Evolutionary conservation across 2,888 invertebrate species (phyloP), one percentile per base, ranked within the genome.

Genomic region (Chrysolina oricalcia): DNA sequence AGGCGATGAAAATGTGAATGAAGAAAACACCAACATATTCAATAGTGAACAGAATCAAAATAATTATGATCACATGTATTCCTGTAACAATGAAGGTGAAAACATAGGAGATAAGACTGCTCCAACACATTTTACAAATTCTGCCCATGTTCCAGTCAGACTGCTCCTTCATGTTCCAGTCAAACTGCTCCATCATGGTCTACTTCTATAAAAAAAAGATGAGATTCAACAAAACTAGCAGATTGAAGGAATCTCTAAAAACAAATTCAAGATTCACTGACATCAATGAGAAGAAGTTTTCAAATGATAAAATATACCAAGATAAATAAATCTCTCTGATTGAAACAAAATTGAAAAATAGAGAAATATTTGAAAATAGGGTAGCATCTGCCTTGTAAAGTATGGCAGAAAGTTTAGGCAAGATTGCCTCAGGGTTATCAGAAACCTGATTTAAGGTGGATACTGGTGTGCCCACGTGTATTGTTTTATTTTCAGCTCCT

Each of bases 261-360:
- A 69, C 69, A 69, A 69, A 69, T 69, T 27, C 50, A 69, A 69
- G 59, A 69, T 69, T 69, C 23, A 69, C 56, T 53, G 69, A 69
- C 21, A n/a, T 69, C 19, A 69, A 69, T 69, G 69, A 69, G 40
- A 69, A 53, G 40, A 69, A 56, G 27, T 69, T 59, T 40, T 53
- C 59, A 59, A 56, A 53, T 69, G 69, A 69, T 17, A 35, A 69
- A 69, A 50, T 27, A 13, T 56, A 59, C 15, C 40, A 69, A 69
- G 53, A 53, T 68, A 68, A 68, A 35, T 53, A 68, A 68, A 56
- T 68, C 27, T 53, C 17, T 27, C 35, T 63, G 63, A 69, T 69
- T 15, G 35, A 56, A 56, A 40, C 17, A 40, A 17, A 56, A 56
- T 41, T 53, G 15, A 56, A 35, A 35, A 56, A 53, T 56, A 15